Evolutionary conservation across 2,113 vertebrate species (phyloP).

Genomic region (Centrocercus urophasianus): DNA sequence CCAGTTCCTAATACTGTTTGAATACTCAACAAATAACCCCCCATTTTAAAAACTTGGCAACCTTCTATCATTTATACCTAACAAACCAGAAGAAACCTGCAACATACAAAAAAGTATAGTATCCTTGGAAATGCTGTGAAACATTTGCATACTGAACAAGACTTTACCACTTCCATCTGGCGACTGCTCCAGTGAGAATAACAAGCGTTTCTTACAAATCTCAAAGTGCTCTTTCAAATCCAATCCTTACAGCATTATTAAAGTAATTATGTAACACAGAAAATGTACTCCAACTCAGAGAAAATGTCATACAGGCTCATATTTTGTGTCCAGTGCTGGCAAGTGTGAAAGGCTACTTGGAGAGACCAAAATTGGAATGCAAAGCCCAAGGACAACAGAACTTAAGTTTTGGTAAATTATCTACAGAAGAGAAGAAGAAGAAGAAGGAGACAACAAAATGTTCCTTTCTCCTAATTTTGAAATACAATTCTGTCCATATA

Average conservation of each 20-base stretch:
- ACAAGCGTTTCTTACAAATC: background rate
- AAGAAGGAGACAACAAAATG: background rate
- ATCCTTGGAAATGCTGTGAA: background rate
- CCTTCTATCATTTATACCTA: background rate
- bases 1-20: background rate
- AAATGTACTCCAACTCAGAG: background rate
- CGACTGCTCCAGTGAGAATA: background rate
- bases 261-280: background rate
- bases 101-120: background rate
- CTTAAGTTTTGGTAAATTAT: background rate
- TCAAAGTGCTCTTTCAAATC: background rate
- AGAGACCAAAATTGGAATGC: background rate
- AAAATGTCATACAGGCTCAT: background rate
- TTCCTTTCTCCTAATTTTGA: background rate
- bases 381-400: background rate
- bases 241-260: background rate
- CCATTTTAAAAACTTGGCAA: background rate
- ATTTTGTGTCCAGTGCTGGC: background rate
- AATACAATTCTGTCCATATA: background rate
- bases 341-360: background rate
- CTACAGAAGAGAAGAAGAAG: background rate
- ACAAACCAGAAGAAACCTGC: background rate
- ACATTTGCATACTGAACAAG: slow-evolving; percentile 2
- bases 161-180: slow-evolving; percentile 3
- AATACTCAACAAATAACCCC: background rate